Evolutionary conservation across 1,140 invertebrate genomes (phyloP), one percentile per base, ranked within the genome.

Genomic region (Cecropterus lyciades): DNA sequence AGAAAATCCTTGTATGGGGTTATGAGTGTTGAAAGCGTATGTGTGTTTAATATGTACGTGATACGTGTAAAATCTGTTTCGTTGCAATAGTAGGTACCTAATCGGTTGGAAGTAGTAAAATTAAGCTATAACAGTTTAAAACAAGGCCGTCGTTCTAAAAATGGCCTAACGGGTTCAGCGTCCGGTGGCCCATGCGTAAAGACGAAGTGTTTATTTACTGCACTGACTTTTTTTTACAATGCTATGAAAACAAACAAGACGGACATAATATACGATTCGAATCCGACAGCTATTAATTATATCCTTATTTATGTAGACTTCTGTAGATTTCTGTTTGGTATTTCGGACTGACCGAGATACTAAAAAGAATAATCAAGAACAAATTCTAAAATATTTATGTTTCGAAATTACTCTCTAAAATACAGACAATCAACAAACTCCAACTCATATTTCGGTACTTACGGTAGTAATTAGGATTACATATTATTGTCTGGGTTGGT

Each of bases 131-230:
- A 67, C 55, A 64, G 51, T 67, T 68, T 53, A 62, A 67, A 52
- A 70, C 80, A 87, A 89, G 87, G 85, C 86, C 84, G 77, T 79
- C 73, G 81, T 69, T 86, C 86, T 87, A 87, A 89, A 84, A 86
- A 84, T 79, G 77, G 80, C 75, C 46, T 80, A 82, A 77, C 84
- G 87, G 81, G 88, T 89, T 89, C 86, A 83, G 76, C 71, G 86
- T 43, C 81, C 85, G 84, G 67, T 68, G 75, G 77, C 70, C 68
- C 77, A 73, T 77, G 74, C 60, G 71, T 70, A 73, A 70, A 74
- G 60, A 73, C 69, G 62, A 65, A 72, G 65, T 83, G 72, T 83
- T 84, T 80, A 82, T 79, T 81, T 78, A 84, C 77, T 70, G 72
- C 24, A 69, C 70, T 73, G 16, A 37, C 13, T 10, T 60, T 60